Conservation (phyloP, 2,113 vertebrate genomes). For the Chloebia gouldiae region DNA sequence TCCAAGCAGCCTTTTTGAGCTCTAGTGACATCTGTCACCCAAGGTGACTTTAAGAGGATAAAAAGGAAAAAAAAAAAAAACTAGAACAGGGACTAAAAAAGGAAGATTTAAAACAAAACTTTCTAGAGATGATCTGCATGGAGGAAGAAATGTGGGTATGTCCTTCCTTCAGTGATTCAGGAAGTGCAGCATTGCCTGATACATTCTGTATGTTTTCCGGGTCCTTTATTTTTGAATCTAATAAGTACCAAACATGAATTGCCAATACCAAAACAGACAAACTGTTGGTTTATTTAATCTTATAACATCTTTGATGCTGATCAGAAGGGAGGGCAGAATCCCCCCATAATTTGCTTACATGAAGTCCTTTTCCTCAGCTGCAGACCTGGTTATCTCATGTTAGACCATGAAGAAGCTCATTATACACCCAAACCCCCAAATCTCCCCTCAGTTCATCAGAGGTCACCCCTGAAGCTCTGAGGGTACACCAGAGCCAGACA, state of each 20-base stretch:
- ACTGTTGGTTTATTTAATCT: neutral
- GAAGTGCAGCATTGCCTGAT: neutral
- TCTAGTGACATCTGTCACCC: slow-evolving; percentile 20
- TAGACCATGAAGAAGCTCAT: neutral
- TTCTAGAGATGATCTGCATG: neutral
- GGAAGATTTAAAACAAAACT: neutral
- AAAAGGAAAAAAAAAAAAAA: neutral
- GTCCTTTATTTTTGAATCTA: neutral
- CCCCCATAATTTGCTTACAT: neutral
- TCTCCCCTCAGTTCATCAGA: neutral
- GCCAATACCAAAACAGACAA: neutral
- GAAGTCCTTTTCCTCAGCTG: neutral
- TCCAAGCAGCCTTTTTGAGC: neutral
- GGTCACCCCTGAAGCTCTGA: neutral
- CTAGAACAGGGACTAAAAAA: neutral
- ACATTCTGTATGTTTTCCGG: neutral
- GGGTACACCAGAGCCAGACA: neutral
- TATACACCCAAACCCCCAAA: neutral
- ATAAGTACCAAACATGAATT: neutral
- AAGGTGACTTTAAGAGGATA: slow-evolving; percentile 1
- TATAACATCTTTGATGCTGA: neutral
- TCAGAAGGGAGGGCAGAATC: neutral
- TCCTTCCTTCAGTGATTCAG: neutral
- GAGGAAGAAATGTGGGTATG: neutral
- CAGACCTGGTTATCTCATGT: rapidly evolving